Evolutionary conservation across 1,140 invertebrate genomes (phyloP).

Genomic region (Tenebrio molitor): DNA sequence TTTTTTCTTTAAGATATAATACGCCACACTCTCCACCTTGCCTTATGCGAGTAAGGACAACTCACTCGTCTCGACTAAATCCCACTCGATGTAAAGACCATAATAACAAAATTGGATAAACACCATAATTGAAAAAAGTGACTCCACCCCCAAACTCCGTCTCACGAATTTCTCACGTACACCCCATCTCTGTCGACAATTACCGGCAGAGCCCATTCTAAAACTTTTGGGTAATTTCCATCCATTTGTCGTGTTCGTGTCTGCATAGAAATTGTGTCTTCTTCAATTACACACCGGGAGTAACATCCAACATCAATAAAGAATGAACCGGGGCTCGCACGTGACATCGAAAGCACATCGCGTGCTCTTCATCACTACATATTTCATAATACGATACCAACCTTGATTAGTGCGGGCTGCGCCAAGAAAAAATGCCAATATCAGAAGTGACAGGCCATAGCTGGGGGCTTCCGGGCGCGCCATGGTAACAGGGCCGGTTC

Average conservation of each 20-base stretch:
- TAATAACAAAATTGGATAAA: background rate
- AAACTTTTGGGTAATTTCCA: background rate
- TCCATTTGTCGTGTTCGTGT: background rate
- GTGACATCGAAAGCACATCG: constrained; percentile 14
- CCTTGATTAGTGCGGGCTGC: constrained; percentile 61
- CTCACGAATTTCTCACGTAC: background rate
- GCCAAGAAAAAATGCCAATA: constrained; percentile 61
- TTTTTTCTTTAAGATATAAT: too few species aligned
- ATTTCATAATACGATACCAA: constrained; percentile 58
- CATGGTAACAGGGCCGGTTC: constrained; percentile 57
- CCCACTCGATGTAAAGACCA: too few species aligned
- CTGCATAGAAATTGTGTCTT: background rate
- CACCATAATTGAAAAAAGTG: background rate
- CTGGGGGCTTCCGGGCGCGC: constrained; percentile 53
- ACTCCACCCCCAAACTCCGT: background rate
- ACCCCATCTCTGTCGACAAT: background rate
- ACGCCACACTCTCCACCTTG: too few species aligned
- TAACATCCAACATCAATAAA: constrained; percentile 12
- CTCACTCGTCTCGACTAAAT: too few species aligned
- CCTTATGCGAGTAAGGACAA: too few species aligned
- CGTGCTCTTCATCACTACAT: constrained; percentile 49
- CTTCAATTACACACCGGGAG: background rate
- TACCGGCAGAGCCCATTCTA: background rate
- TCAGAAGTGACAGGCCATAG: constrained; percentile 59
- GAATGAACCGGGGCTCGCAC: constrained; percentile 9